Conservation (phyloP, 2,888 invertebrate genomes). For the Morpho deidamia region DNA sequence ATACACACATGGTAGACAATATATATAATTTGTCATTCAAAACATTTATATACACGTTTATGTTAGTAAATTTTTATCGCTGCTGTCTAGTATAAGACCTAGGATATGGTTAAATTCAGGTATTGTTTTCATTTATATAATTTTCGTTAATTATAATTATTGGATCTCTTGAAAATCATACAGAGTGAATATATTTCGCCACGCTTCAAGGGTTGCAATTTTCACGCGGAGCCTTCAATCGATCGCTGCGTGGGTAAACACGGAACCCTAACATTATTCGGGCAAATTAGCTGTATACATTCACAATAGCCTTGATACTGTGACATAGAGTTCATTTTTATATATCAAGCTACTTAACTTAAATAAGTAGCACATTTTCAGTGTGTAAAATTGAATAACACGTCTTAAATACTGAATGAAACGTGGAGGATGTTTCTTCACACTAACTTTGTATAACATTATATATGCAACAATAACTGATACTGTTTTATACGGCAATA, state of each 20-base stretch:
- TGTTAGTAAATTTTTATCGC: too few relatives aligned
- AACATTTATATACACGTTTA: too few relatives aligned
- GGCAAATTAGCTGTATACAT: slow-evolving; percentile 31
- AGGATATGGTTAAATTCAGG: too few relatives aligned
- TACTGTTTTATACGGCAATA: too few relatives aligned
- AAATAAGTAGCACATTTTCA: slow-evolving; percentile 14
- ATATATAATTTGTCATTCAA: too few relatives aligned
- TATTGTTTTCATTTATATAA: neutral
- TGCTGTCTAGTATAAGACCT: too few relatives aligned
- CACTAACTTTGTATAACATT: neutral
- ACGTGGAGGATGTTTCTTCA: neutral
- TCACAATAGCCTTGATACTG: slow-evolving; percentile 22
- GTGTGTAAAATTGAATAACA: slow-evolving; percentile 7
- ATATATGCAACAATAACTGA: neutral
- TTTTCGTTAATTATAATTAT: neutral
- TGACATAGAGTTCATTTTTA: slow-evolving; percentile 26
- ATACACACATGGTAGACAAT: too few relatives aligned
- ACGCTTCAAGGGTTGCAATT: slow-evolving; percentile 63
- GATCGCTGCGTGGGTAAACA: slow-evolving; percentile 74
- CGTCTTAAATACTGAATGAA: slow-evolving; percentile 13
- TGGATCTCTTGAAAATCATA: slow-evolving; percentile 22
- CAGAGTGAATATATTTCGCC: slow-evolving; percentile 48
- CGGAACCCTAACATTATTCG: slow-evolving; percentile 55
- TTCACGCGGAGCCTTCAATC: slow-evolving; percentile 71
- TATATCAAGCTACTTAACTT: neutral